Percentiles rank a stretch among this genome's conserved stretches.
These are phyloP conservation scores for Melanaphis sacchari DNA, from an alignment of 1,140 invertebrate species.

Conservation along the genomic window DNA sequence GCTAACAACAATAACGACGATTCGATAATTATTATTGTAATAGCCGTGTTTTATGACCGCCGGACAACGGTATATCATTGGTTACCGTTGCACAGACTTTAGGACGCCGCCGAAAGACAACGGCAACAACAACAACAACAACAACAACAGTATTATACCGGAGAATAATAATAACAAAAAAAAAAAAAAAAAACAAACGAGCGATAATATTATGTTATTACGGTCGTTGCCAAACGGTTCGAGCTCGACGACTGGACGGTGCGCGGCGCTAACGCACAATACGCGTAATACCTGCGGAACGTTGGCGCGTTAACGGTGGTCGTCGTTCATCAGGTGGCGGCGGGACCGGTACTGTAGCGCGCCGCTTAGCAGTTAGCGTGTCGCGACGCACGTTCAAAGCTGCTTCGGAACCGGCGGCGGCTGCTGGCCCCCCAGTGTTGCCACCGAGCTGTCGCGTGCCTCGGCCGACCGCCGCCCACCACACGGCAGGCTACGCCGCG, in stretches of 20 bases:
- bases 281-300: background rate
- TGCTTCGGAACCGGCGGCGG: background rate
- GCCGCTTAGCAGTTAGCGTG: background rate
- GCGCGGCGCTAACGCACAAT: background rate
- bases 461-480: background rate
- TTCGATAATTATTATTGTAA: background rate
- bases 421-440: conserved; percentile 9
- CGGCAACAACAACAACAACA: background rate
- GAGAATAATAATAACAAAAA: background rate
- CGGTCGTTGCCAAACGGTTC: no score
- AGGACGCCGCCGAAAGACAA: background rate
- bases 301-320: background rate
- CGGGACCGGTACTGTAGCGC: conserved; percentile 39
- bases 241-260: background rate
- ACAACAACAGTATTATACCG: background rate
- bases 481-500: background rate
- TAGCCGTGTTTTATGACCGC: background rate
- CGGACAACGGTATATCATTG: background rate
- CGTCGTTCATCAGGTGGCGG: background rate
- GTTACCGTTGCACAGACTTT: background rate
- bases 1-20: background rate
- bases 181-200: background rate
- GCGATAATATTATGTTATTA: no score
- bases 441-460: conserved; percentile 31
- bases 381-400: background rate